Evolutionary conservation across 1,140 invertebrate genomes (phyloP), one percentile per base, ranked within the genome.

Genomic region (Tetramorium parvispinum): DNA sequence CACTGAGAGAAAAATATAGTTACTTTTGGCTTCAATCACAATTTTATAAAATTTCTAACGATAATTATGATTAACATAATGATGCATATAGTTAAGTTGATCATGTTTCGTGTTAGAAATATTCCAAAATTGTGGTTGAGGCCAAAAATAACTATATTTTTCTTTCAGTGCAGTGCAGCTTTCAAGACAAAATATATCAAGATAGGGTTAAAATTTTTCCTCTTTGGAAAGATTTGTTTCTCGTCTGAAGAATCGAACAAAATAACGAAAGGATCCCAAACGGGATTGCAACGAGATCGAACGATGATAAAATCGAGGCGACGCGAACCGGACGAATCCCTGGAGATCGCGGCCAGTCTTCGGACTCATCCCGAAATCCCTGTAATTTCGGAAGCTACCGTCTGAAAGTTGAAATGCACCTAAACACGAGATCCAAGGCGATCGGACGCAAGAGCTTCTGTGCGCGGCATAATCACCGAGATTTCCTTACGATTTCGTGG

Each of bases 401-500:
- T 76, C 83, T 65, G 65, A 49, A 90, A 37, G 61, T 66, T 65
- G 65, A 55, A 90, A 86, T 88, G 63, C 68, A 43, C 51, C 83
- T 88, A 88, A 91, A 70, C 87, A 83, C 85, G 88, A 89, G 49
- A 91, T 81, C 55, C 43, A 27, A 46, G 13, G 10, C 21, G 87
- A 91, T 90, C 85, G 78, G 21, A 51, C 46, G 40, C 24, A 3
- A 27, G 70, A 75, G 91, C 93, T 93, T 91, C 92, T 93, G 90
- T 91, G 91, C 92, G 89, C 90, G 90, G 90, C 76, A 57, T 94
- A 94, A 94, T 94, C 91, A 95, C 92, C 89, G 90, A 94, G 91
- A 93, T 94, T 94, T 91, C 91, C 87, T 90, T 87, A 77, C 92
- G 93, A 94, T 94, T 94, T 94, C 92, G 91, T 89, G 92, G 93